Conservation (phyloP, 2,888 invertebrate species). For the Eugnorisma glareosa region DNA sequence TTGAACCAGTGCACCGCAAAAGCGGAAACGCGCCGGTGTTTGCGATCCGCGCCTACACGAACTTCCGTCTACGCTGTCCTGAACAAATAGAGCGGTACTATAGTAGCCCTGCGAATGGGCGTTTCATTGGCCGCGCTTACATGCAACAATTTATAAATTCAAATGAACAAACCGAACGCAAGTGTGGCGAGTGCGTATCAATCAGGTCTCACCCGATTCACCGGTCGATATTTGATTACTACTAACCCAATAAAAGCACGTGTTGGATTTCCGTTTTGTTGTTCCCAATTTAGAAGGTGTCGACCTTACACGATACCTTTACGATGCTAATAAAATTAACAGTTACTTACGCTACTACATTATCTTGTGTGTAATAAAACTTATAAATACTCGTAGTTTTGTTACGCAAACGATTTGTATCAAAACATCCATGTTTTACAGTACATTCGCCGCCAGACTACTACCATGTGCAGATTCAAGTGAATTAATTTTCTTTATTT, state of each 20-base stretch:
- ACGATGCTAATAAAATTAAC: constrained; percentile 19
- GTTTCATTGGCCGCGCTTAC: constrained; percentile 77
- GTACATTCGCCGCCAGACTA: constrained; percentile 14
- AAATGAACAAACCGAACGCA: constrained; percentile 73
- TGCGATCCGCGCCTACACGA: constrained; percentile 83
- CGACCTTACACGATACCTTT: constrained; percentile 42
- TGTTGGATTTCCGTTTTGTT: constrained; percentile 60
- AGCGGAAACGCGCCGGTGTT: constrained; percentile 82
- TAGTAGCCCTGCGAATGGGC: constrained; percentile 76
- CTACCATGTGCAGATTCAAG: constrained; percentile 19
- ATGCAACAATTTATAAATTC: constrained; percentile 83
- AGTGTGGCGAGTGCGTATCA: constrained; percentile 56
- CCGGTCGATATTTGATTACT: constrained; percentile 65
- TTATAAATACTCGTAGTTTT: neutral
- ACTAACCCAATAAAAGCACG: constrained; percentile 63
- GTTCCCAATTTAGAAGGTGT: constrained; percentile 51
- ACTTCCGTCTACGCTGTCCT: constrained; percentile 84
- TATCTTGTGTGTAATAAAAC: neutral
- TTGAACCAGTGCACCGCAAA: constrained; percentile 68
- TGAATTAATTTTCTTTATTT: constrained; percentile 52
- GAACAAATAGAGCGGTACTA: constrained; percentile 84
- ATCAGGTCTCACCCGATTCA: constrained; percentile 43
- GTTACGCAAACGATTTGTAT: neutral
- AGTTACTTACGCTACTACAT: constrained; percentile 1
- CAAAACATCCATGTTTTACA: constrained; percentile 24